phyloP scores from a whole-genome alignment of 2,797 vertebrate species.

The Trichosurus vulpecula region DNA sequence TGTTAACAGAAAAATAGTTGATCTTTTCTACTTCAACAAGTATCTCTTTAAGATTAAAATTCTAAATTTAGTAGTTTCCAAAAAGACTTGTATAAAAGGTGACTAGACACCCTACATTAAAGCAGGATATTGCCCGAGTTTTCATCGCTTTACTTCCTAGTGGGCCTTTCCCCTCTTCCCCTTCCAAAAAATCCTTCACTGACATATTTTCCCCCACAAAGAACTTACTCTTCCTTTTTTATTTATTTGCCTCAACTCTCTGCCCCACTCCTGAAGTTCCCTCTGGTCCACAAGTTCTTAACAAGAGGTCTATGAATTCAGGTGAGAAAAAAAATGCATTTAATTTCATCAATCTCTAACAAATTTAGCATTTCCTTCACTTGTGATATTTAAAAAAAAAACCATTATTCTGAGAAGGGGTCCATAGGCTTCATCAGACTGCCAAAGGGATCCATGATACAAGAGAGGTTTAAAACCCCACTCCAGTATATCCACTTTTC shows the following conservation, averaged over 20 bases:
- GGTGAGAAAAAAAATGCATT: not conserved
- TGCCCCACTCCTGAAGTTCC: not conserved
- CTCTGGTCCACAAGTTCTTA: not conserved
- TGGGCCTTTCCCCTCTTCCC: not conserved
- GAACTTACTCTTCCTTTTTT: not conserved
- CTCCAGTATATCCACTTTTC: not conserved
- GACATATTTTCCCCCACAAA: not conserved
- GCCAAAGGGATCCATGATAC: not conserved
- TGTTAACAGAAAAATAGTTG: constrained; percentile 1
- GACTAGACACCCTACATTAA: accelerated
- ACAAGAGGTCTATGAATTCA: not conserved
- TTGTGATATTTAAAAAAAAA: not conserved
- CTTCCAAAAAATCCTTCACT: not conserved
- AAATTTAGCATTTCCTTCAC: not conserved
- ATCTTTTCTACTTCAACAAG: not conserved
- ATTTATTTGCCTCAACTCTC: not conserved
- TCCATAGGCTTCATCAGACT: too few relatives aligned
- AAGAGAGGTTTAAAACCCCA: not conserved
- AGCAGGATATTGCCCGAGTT: not conserved
- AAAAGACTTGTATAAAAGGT: not conserved
- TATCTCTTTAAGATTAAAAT: not conserved
- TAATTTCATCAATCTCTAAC: not conserved
- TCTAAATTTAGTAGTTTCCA: not conserved
- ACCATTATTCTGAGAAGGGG: too few relatives aligned
- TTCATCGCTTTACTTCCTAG: not conserved